Evolutionary conservation across 2,888 invertebrate species (phyloP).

Genomic region (Acrocyrtus sp.): DNA sequence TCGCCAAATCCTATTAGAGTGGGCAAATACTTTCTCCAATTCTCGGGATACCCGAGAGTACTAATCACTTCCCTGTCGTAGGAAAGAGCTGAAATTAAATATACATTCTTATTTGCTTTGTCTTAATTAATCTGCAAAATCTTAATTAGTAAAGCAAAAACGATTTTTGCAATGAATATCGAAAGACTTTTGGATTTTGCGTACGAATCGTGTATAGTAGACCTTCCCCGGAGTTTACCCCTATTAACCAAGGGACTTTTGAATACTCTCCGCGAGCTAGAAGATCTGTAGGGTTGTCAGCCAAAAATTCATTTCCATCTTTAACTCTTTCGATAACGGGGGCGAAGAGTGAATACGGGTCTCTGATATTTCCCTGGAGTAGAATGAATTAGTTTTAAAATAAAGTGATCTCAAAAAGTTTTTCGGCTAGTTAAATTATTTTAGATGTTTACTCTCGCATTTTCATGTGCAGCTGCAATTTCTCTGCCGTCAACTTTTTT

Average conservation of each 20-base stretch:
- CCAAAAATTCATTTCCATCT: constrained; percentile 40
- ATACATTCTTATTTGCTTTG: too few species aligned
- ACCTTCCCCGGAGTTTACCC: constrained; percentile 33
- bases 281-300: constrained; percentile 30
- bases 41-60: constrained; percentile 26
- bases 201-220: constrained; percentile 36
- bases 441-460: constrained; percentile 25
- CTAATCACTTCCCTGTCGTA: constrained; percentile 18
- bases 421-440: background rate
- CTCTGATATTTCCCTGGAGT: constrained; percentile 24
- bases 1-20: constrained; percentile 27
- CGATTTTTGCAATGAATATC: too few species aligned
- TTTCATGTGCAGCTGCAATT: constrained; percentile 29
- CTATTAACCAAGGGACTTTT: constrained; percentile 30
- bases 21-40: constrained; percentile 19
- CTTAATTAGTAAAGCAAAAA: too few species aligned
- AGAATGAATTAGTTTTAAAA: background rate
- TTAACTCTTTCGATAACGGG: constrained; percentile 39
- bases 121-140: too few species aligned
- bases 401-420: background rate
- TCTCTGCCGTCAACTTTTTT: constrained; percentile 27
- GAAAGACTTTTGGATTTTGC: too few species aligned
- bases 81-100: constrained; percentile 17
- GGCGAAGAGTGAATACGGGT: constrained; percentile 31
- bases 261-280: constrained; percentile 22